These are phyloP conservation scores for Drosophila pseudoobscura DNA, from an alignment of 1,140 invertebrate genomes.

Conservation along the genomic window DNA sequence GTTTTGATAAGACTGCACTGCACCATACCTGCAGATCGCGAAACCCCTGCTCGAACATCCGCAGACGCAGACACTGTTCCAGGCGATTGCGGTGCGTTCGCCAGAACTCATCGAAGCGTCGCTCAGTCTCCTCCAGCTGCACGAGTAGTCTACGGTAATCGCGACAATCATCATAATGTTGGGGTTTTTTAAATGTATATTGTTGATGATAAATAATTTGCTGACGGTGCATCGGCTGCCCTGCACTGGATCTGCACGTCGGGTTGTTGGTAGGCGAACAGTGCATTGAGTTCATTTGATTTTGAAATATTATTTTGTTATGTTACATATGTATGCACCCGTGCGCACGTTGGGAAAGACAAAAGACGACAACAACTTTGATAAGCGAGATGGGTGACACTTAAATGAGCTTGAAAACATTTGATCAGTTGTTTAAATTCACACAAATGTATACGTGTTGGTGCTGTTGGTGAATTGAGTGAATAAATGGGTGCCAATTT, in stretches of 20 bases:
- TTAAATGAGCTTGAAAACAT: constrained; percentile 21
- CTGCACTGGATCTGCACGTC: constrained; percentile 75
- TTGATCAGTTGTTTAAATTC: too few species aligned
- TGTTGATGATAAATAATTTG: constrained; percentile 80
- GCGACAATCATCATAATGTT: constrained; percentile 80
- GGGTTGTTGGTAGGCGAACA: constrained; percentile 41
- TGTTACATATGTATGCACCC: constrained; percentile 21
- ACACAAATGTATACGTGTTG: background rate
- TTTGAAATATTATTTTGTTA: constrained; percentile 38
- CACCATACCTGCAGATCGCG: constrained; percentile 88
- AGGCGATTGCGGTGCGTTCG: constrained; percentile 93
- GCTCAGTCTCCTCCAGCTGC: constrained; percentile 97
- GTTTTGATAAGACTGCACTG: constrained; percentile 24
- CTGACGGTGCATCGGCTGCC: constrained; percentile 67
- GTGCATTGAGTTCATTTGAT: constrained; percentile 30
- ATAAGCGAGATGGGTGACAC: constrained; percentile 53
- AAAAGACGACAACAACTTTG: constrained; percentile 57
- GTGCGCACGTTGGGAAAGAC: constrained; percentile 42
- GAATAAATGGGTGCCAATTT: background rate
- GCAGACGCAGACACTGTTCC: constrained; percentile 93
- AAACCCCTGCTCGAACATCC: constrained; percentile 95
- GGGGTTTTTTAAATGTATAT: constrained; percentile 76
- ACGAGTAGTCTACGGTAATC: constrained; percentile 90
- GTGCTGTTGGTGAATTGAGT: constrained; percentile 19
- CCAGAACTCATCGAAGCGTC: constrained; percentile 97